Evolutionary conservation across 2,113 vertebrate genomes (phyloP).

Genomic region (Stigmatopora argus): DNA sequence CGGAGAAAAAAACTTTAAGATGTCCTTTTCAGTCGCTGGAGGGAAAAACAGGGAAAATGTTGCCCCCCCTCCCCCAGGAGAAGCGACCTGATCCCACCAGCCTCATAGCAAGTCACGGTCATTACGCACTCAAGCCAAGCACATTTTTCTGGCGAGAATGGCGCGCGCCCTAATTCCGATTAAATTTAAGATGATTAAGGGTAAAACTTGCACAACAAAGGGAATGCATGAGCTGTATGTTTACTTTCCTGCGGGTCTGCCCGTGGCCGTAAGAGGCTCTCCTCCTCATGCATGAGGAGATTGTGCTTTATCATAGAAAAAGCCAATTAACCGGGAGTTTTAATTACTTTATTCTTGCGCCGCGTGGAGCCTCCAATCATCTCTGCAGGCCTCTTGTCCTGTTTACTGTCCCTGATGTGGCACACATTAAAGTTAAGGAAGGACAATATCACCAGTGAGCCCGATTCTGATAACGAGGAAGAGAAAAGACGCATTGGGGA

Average conservation of each 20-base stretch:
- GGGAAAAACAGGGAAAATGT: not conserved
- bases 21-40: not conserved
- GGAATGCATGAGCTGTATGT: constrained; percentile 42
- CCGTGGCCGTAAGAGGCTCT: constrained; percentile 47
- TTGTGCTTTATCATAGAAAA: constrained; percentile 65
- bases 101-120: constrained; percentile 5
- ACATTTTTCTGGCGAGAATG: constrained; percentile 21
- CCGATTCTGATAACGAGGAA: constrained; percentile 50
- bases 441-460: constrained; percentile 51
- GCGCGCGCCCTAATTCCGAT: constrained; percentile 34
- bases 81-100: not conserved
- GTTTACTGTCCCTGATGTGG: constrained; percentile 36
- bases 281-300: constrained; percentile 52
- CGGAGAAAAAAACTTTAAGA: not conserved
- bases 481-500: constrained; percentile 53
- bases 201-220: constrained; percentile 56
- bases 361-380: constrained; percentile 43
- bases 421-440: constrained; percentile 18
- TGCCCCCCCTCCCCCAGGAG: not conserved
- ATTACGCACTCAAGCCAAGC: constrained; percentile 1
- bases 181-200: constrained; percentile 50
- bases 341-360: constrained; percentile 62
- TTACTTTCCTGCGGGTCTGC: constrained; percentile 52
- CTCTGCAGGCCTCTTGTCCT: constrained; percentile 34
- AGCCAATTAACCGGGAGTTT: constrained; percentile 61